Conservation (phyloP, 2,113 vertebrate genomes). For the Verasper variegatus region DNA sequence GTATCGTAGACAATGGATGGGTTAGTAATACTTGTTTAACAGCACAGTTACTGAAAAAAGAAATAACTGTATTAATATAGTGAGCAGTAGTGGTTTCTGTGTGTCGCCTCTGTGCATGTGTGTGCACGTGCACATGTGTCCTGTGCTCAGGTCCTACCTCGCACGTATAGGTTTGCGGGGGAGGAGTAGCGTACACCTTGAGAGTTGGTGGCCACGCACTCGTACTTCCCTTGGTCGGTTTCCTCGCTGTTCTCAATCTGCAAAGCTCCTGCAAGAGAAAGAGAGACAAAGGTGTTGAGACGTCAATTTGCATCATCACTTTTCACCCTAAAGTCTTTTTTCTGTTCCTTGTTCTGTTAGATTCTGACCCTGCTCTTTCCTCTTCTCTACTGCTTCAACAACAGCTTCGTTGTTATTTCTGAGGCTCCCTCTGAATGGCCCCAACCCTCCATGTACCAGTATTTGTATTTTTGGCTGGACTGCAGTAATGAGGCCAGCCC, state of each 20-base stretch:
- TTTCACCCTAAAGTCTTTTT: constrained; percentile 27
- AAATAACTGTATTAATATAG: constrained; percentile 36
- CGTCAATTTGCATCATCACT: constrained; percentile 4
- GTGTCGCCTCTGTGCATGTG: constrained; percentile 34
- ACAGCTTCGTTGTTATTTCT: constrained; percentile 23
- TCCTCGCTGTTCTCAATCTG: constrained; percentile 99
- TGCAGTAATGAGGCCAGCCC: not conserved
- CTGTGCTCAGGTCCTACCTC: constrained; percentile 91
- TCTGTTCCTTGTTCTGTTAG: not conserved
- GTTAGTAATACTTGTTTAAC: constrained; percentile 74
- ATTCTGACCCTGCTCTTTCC: not conserved
- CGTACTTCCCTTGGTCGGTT: constrained; percentile 98
- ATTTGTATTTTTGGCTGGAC: constrained; percentile 4
- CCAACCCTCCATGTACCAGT: not conserved
- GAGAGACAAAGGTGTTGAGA: constrained; percentile 14
- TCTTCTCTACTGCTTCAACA: not conserved
- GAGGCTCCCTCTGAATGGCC: not conserved
- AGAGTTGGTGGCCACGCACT: constrained; percentile 96
- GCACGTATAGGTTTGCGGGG: constrained; percentile 98
- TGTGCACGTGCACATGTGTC: constrained; percentile 39
- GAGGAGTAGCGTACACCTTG: constrained; percentile 97
- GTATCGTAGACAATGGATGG: constrained; percentile 75
- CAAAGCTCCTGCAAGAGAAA: constrained; percentile 86
- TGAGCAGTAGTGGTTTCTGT: constrained; percentile 36
- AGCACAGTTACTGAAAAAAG: constrained; percentile 48